Percentiles rank a stretch among this genome's conserved stretches.
Conservation (phyloP, 2,888 invertebrate species). For the Odontocolon sp. region DNA sequence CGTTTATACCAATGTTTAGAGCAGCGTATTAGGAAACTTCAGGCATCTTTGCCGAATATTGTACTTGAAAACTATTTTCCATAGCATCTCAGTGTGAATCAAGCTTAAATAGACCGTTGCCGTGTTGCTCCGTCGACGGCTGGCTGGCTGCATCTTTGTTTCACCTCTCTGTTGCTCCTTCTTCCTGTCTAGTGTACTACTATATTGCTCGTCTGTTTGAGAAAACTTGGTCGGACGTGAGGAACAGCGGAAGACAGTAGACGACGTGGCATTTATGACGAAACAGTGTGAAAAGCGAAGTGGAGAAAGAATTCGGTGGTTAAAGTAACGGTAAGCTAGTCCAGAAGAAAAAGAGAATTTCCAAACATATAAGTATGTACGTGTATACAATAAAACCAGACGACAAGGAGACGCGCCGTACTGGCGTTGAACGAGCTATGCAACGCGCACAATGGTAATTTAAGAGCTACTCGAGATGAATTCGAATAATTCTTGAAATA, state of each 20-base stretch:
- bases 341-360: constrained; percentile 7
- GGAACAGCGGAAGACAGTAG: constrained; percentile 39
- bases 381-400: neutral
- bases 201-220: constrained; percentile 51
- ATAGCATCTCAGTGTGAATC: too few species aligned
- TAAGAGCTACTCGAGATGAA: too few species aligned
- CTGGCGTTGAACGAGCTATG: neutral
- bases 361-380: neutral
- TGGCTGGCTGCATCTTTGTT: neutral
- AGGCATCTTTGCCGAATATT: too few species aligned
- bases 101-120: too few species aligned
- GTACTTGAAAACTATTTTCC: too few species aligned
- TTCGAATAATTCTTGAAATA: too few species aligned
- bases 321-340: constrained; percentile 5
- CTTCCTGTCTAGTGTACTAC: constrained; percentile 39
- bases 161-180: neutral
- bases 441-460: too few species aligned
- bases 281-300: neutral
- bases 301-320: neutral
- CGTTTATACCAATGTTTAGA: too few species aligned
- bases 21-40: too few species aligned
- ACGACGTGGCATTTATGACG: constrained; percentile 46
- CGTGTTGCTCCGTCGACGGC: too few species aligned
- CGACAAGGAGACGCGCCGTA: neutral
- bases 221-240: constrained; percentile 50